These are phyloP conservation scores for Nasonia longicornis DNA, from an alignment of 1,140 invertebrate genomes.

Conservation along the genomic window DNA sequence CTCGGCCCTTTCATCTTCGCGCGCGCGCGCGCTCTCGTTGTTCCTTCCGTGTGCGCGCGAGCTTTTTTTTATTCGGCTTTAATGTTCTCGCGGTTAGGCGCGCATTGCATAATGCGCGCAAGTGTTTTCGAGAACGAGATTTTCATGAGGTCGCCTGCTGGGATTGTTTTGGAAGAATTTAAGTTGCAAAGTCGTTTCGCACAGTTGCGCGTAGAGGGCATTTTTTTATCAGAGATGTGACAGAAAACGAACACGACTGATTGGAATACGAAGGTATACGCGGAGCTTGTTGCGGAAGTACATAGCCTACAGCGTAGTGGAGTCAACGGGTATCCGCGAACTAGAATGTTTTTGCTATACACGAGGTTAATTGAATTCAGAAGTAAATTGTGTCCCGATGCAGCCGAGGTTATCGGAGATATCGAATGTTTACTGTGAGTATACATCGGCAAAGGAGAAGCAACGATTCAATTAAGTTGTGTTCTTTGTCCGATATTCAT, in stretches of 20 bases:
- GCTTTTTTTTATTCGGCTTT: background rate
- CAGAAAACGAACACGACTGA: background rate
- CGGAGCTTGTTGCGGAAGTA: background rate
- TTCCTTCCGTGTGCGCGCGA: background rate
- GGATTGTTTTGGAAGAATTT: background rate
- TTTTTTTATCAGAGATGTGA: too few relatives aligned
- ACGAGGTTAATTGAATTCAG: too few relatives aligned
- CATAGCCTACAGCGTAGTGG: background rate
- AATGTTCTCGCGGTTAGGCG: background rate
- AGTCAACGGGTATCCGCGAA: too few relatives aligned
- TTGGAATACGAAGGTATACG: background rate
- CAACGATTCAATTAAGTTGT: background rate
- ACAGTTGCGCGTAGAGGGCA: too few relatives aligned
- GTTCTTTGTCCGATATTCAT: background rate
- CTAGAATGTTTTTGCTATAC: too few relatives aligned
- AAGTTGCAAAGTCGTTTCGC: background rate
- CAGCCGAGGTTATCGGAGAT: too few relatives aligned
- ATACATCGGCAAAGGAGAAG: background rate
- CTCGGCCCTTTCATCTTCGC: conserved; percentile 25
- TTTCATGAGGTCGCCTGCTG: background rate
- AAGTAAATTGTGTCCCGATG: too few relatives aligned
- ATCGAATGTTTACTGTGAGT: too few relatives aligned
- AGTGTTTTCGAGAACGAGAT: background rate
- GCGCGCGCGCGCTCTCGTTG: background rate
- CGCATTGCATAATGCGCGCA: background rate